These are phyloP conservation scores for Drosophila engyochracea DNA, from an alignment of 2,888 invertebrate species.

Conservation along the genomic window DNA sequence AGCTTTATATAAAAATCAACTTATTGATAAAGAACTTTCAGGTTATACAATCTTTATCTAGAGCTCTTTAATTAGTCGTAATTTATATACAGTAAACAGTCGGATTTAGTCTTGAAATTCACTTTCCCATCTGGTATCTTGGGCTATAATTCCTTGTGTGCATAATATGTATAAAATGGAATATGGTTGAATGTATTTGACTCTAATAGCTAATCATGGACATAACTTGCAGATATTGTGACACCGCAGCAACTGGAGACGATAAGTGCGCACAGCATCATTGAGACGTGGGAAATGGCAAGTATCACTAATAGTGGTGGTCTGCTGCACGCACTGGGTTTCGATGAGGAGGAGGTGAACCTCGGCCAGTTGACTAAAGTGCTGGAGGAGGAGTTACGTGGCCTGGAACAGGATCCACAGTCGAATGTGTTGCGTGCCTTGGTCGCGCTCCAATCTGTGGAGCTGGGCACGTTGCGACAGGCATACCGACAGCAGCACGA, in stretches of 20 bases:
- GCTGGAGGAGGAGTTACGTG: constrained; percentile 89
- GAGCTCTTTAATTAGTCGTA: neutral
- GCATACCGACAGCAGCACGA: constrained; percentile 89
- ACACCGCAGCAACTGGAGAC: constrained; percentile 81
- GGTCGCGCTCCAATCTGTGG: constrained; percentile 89
- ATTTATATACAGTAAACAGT: neutral
- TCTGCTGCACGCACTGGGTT: constrained; percentile 89
- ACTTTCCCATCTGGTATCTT: constrained; percentile 56
- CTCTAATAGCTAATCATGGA: neutral
- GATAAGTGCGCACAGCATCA: constrained; percentile 86
- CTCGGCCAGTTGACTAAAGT: constrained; percentile 88
- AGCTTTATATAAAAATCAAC: neutral
- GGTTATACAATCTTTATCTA: neutral
- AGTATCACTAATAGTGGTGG: constrained; percentile 89
- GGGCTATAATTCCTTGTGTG: constrained; percentile 49
- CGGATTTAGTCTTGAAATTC: constrained; percentile 3
- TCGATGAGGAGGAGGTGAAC: constrained; percentile 87
- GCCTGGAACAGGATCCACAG: constrained; percentile 84
- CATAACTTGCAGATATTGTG: constrained; percentile 65
- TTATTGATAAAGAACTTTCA: neutral
- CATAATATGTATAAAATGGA: neutral
- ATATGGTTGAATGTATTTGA: neutral
- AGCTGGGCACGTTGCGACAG: constrained; percentile 88
- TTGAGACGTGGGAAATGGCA: constrained; percentile 91
- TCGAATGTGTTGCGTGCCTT: constrained; percentile 86